A percentile compares a stretch with the other conserved stretches of the same genome.
Evolutionary conservation across 2,888 invertebrate species (phyloP).

Genomic region (Drosophila merina): DNA sequence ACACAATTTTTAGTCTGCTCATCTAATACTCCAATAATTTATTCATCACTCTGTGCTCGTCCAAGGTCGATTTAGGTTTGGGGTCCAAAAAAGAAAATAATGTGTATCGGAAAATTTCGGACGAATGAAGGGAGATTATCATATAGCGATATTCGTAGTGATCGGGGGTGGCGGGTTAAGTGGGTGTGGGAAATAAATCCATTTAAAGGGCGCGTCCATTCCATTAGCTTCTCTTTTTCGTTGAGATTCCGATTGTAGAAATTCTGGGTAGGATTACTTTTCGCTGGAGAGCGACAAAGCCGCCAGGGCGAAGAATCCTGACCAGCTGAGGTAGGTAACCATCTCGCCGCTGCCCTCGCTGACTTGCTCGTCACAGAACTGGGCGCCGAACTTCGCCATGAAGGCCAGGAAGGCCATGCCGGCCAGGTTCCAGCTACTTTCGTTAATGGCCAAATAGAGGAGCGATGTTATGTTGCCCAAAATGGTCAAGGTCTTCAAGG

Average conservation of each 20-base stretch:
- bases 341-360: constrained; percentile 23
- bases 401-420: constrained; percentile 69
- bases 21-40: constrained; percentile 14
- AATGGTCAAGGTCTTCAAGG: constrained; percentile 64
- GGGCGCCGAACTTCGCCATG: constrained; percentile 64
- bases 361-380: constrained; percentile 33
- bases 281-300: constrained; percentile 41
- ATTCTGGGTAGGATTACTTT: constrained; percentile 23
- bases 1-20: constrained; percentile 6
- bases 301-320: constrained; percentile 54
- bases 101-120: background rate
- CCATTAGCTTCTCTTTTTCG: background rate
- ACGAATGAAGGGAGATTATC: background rate
- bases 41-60: constrained; percentile 26
- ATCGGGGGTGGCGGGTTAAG: no score
- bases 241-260: background rate
- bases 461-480: constrained; percentile 77
- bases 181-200: background rate
- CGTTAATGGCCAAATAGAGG: constrained; percentile 70
- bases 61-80: constrained; percentile 7
- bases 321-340: constrained; percentile 55
- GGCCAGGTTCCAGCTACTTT: constrained; percentile 58
- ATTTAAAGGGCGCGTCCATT: background rate
- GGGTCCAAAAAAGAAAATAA: background rate
- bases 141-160: background rate